A percentile compares a stretch with the other conserved stretches of the same genome.
Conservation (phyloP, 2,797 vertebrate genomes). For the Spheniscus humboldti region DNA sequence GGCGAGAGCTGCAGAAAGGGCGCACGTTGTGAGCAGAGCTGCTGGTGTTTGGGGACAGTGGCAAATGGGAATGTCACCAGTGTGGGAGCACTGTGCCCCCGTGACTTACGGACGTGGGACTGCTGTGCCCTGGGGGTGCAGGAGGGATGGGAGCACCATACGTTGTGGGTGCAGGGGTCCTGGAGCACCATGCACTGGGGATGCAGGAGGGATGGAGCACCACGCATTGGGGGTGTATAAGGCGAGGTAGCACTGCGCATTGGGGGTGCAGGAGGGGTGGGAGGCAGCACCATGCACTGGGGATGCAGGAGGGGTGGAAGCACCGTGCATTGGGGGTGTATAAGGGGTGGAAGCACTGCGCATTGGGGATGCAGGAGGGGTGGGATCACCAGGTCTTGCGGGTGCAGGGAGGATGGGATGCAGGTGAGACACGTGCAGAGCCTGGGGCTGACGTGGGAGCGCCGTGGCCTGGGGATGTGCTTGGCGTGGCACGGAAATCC, state of each 20-base stretch:
- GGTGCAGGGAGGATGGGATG: background rate
- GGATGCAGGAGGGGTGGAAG: background rate
- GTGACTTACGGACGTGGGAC: accelerated
- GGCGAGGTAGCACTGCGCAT: background rate
- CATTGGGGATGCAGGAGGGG: background rate
- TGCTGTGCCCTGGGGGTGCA: background rate
- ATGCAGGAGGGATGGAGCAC: too few species aligned
- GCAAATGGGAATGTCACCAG: background rate
- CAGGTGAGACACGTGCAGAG: background rate
- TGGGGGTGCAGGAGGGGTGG: too few species aligned
- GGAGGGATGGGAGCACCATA: background rate
- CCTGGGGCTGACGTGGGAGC: background rate
- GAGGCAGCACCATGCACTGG: background rate
- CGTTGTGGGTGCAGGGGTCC: too few species aligned
- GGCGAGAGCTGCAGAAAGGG: background rate
- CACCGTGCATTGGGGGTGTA: background rate
- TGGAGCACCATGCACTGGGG: background rate
- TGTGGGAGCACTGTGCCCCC: background rate
- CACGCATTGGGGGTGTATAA: too few species aligned
- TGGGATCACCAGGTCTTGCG: accelerated
- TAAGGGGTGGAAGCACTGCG: background rate
- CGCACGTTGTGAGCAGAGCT: background rate
- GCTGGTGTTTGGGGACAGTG: accelerated
- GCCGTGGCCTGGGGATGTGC: accelerated
- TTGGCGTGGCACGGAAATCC: accelerated